These are phyloP conservation scores for Eumeta japonica DNA, from an alignment of 1,140 invertebrate species.

Conservation along the genomic window DNA sequence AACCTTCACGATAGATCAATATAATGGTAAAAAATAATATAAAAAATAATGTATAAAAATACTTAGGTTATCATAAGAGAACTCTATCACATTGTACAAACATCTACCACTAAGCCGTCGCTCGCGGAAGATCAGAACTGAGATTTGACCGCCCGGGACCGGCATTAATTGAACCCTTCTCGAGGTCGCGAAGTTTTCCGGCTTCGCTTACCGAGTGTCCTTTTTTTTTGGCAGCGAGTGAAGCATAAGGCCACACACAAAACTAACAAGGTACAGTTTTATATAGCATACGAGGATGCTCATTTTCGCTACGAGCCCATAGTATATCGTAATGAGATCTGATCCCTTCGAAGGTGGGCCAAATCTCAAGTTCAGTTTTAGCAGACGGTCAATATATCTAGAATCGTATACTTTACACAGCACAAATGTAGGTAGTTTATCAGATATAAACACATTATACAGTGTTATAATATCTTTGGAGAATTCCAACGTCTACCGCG, in stretches of 20 bases:
- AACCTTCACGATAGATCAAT: constrained; percentile 40
- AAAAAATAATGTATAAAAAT: constrained; percentile 56
- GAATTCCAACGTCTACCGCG: too few species aligned
- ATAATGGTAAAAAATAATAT: constrained; percentile 53
- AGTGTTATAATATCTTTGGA: constrained; percentile 51
- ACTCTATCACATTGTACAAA: constrained; percentile 55
- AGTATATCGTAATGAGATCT: too few species aligned
- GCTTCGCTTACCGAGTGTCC: too few species aligned
- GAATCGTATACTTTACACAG: constrained; percentile 50
- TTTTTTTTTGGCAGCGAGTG: too few species aligned
- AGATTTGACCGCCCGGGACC: constrained; percentile 8
- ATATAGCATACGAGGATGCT: too few species aligned
- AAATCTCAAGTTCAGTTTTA: too few species aligned
- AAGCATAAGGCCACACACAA: not conserved
- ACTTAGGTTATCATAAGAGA: constrained; percentile 51
- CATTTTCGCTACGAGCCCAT: too few species aligned
- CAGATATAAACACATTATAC: too few species aligned
- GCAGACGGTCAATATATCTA: constrained; percentile 3
- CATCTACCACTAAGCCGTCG: constrained; percentile 38
- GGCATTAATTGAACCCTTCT: too few species aligned
- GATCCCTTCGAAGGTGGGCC: too few species aligned
- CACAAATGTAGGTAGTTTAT: constrained; percentile 25
- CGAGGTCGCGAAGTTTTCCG: too few species aligned
- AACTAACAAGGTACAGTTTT: constrained; percentile 1
- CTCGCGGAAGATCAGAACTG: constrained; percentile 32